Percentiles rank a stretch among this genome's conserved stretches.
phyloP scores from a whole-genome alignment of 23 tunicate species.

The Styela clava region DNA sequence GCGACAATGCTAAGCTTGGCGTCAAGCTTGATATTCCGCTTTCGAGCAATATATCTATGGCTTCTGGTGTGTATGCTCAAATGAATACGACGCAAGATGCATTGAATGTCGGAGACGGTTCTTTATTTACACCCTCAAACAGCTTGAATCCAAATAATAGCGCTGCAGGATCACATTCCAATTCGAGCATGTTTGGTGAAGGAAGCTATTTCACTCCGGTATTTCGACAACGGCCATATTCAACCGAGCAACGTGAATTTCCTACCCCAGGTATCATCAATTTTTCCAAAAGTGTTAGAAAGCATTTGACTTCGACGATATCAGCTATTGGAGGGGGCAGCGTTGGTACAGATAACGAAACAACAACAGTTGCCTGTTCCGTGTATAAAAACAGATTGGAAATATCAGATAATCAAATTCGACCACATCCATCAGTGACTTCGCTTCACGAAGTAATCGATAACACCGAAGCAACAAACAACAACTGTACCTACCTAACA shows the following conservation, averaged over 20 bases:
- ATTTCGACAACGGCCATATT: neutral
- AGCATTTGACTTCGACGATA: neutral
- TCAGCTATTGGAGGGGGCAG: neutral
- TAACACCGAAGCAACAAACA: neutral
- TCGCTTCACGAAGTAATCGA: neutral
- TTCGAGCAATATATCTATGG: neutral
- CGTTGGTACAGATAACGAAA: neutral
- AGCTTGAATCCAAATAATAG: neutral
- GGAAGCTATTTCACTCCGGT: constrained; percentile 9
- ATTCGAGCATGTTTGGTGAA: neutral
- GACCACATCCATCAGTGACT: neutral
- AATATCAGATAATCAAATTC: neutral
- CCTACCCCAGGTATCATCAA: neutral
- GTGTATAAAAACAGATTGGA: neutral
- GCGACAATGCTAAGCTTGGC: neutral
- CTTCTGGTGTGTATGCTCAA: constrained; percentile 13
- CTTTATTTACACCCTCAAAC: neutral
- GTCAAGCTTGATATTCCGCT: no score
- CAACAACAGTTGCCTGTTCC: neutral
- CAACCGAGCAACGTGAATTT: neutral
- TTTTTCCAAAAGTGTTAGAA: neutral
- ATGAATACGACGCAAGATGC: neutral
- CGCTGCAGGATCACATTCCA: neutral
- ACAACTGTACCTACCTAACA: constrained; percentile 13
- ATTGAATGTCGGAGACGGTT: neutral